Evolutionary conservation across 2,797 vertebrate genomes (phyloP).

Genomic region (Micromesistius poutassou): DNA sequence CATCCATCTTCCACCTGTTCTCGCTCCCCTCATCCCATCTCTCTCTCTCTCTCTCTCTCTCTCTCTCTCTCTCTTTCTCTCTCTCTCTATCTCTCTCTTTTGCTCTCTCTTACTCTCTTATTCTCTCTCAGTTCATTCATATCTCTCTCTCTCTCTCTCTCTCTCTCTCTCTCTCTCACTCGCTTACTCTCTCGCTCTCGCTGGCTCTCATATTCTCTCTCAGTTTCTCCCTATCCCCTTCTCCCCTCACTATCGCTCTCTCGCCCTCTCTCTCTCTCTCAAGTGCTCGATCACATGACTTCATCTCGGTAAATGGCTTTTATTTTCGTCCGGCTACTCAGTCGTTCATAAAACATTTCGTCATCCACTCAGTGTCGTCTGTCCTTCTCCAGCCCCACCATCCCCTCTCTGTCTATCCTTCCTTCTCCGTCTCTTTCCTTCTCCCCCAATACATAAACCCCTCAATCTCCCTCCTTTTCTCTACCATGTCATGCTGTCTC

Average conservation of each 20-base stretch:
- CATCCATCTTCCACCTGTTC: background rate
- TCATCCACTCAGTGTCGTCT: constrained; percentile 50
- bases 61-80: too few species aligned
- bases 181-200: too few species aligned
- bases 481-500: background rate
- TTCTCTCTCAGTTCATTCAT: constrained; percentile 25
- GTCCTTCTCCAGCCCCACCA: constrained; percentile 20
- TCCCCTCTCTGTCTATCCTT: constrained; percentile 12
- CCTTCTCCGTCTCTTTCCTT: constrained; percentile 4
- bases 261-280: constrained; percentile 42
- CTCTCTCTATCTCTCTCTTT: background rate
- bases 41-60: too few species aligned
- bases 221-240: constrained; percentile 26
- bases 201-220: constrained; percentile 11
- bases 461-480: constrained; percentile 28
- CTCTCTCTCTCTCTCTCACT: constrained; percentile 33
- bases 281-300: constrained; percentile 15
- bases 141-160: constrained; percentile 25
- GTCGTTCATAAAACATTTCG: constrained; percentile 63
- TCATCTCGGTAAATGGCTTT: constrained; percentile 60
- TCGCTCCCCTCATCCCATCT: background rate
- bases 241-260: background rate
- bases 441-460: constrained; percentile 26
- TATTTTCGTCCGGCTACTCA: constrained; percentile 50
- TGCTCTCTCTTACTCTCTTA: constrained; percentile 1